Percentiles rank a stretch among this genome's conserved stretches.
phyloP scores from a whole-genome alignment of 2,888 invertebrate genomes.

The Phortica okadai region DNA sequence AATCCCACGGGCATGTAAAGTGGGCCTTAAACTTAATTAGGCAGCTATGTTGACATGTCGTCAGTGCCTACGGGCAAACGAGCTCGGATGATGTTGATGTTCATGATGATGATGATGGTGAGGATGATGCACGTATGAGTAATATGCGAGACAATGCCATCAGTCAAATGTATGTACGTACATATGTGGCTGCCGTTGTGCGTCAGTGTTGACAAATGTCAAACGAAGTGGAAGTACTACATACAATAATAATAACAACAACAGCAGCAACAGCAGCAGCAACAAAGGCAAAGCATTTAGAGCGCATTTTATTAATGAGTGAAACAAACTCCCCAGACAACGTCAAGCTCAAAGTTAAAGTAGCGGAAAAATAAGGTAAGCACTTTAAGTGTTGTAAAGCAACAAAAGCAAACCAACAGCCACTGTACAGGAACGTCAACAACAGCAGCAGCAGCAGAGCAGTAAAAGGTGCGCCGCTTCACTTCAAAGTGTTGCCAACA shows the following conservation, averaged over 20 bases:
- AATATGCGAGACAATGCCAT: background rate
- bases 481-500: conserved; percentile 37
- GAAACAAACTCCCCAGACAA: conserved; percentile 28
- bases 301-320: conserved; percentile 29
- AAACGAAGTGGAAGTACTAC: conserved; percentile 23
- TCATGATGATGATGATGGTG: background rate
- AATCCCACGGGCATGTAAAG: conserved; percentile 13
- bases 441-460: conserved; percentile 10
- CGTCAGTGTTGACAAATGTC: conserved; percentile 29
- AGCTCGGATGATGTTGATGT: background rate
- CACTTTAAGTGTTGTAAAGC: conserved; percentile 26
- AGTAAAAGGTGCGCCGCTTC: conserved; percentile 26
- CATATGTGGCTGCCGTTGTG: background rate
- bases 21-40: conserved; percentile 37
- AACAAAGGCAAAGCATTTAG: conserved; percentile 20
- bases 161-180: background rate
- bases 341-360: conserved; percentile 25
- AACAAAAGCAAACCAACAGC: conserved; percentile 13
- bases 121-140: background rate
- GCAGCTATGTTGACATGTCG: conserved; percentile 27
- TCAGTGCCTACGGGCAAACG: background rate
- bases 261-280: background rate
- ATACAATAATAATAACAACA: conserved; percentile 3
- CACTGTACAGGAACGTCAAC: background rate
- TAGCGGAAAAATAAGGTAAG: conserved; percentile 34